These are phyloP conservation scores for Ellobius talpinus DNA, from an alignment of 2,113 vertebrate species.

Conservation along the genomic window DNA sequence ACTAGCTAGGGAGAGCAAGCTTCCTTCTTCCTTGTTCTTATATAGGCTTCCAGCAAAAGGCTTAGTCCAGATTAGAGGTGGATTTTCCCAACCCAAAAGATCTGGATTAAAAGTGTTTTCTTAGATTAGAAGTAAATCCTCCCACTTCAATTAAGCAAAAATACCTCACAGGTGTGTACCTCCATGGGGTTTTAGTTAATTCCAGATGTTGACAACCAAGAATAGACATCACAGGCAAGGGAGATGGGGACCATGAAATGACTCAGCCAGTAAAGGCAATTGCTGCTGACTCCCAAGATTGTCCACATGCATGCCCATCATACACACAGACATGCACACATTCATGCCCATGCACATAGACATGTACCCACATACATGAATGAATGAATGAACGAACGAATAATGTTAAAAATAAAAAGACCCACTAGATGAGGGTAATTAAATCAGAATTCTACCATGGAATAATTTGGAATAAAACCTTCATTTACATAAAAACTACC, in stretches of 20 bases:
- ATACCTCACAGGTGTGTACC: not conserved
- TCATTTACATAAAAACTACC: not conserved
- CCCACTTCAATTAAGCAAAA: not conserved
- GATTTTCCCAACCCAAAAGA: not conserved
- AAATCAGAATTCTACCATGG: not conserved
- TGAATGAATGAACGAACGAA: not conserved
- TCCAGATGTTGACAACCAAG: not conserved
- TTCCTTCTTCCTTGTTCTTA: too few relatives aligned
- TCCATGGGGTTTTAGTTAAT: not conserved
- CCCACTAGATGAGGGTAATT: not conserved
- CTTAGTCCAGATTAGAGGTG: not conserved
- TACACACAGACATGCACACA: not conserved
- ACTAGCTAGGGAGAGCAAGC: not conserved
- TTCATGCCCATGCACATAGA: not conserved
- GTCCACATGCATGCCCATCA: not conserved
- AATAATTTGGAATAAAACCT: not conserved
- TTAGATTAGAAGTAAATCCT: not conserved
- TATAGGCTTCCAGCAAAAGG: not conserved
- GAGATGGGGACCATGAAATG: not conserved
- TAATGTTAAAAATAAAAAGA: not conserved
- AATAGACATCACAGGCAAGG: not conserved
- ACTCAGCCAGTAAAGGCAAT: not conserved
- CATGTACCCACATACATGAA: not conserved
- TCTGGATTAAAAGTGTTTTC: not conserved
- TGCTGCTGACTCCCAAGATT: not conserved